Evolutionary conservation across 2,113 vertebrate genomes (phyloP).

Genomic region (Pavo muticus): DNA sequence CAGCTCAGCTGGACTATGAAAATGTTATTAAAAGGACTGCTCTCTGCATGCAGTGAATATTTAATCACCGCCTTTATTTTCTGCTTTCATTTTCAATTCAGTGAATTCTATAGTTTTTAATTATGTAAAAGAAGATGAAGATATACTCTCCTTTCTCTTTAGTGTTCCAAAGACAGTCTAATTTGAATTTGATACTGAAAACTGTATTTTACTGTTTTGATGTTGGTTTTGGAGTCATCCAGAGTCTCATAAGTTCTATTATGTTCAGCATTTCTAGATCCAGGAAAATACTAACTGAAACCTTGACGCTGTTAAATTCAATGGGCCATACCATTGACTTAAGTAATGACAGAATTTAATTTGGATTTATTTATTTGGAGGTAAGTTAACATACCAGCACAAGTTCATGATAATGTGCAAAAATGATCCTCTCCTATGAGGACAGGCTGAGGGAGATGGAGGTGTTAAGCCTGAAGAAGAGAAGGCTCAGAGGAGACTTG

Average conservation of each 20-base stretch:
- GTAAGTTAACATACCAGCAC: neutral
- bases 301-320: neutral
- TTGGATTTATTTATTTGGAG: neutral
- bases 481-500: too few species aligned
- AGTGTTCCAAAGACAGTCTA: neutral
- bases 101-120: neutral
- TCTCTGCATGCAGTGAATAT: neutral
- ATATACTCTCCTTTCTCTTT: neutral
- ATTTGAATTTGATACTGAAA: neutral
- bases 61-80: constrained; percentile 34
- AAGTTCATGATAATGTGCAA: neutral
- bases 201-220: neutral
- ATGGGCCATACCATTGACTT: neutral
- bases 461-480: too few species aligned
- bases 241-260: neutral
- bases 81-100: neutral
- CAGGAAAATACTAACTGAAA: neutral
- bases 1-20: constrained; percentile 13
- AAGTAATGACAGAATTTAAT: neutral
- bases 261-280: neutral
- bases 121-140: neutral
- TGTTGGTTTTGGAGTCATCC: neutral
- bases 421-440: too few species aligned
- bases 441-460: too few species aligned
- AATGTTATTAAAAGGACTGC: neutral